These are phyloP conservation scores for Philereme transversata DNA, from an alignment of 2,888 invertebrate species.

Conservation along the genomic window DNA sequence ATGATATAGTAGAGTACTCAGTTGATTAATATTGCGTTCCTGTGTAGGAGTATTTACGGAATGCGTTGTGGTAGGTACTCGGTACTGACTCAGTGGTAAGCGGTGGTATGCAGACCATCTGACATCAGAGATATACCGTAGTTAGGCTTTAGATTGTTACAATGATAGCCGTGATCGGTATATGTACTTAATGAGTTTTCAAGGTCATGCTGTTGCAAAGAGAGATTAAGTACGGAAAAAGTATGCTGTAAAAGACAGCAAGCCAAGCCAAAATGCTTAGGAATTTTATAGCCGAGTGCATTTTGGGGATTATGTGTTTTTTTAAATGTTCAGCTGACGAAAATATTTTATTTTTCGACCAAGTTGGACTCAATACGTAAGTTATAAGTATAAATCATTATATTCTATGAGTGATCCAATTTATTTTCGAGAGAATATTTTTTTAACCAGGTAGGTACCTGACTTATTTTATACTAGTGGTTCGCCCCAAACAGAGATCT, in stretches of 20 bases:
- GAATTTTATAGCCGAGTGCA: background rate
- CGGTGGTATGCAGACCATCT: conserved; percentile 34
- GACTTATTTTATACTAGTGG: no score
- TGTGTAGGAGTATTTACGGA: conserved; percentile 39
- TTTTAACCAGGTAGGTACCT: no score
- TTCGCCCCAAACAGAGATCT: no score
- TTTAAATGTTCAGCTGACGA: no score
- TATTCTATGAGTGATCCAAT: no score
- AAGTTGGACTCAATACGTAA: no score
- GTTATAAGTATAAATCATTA: no score
- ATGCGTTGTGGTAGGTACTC: conserved; percentile 19
- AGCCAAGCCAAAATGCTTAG: background rate
- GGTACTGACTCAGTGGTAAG: conserved; percentile 41
- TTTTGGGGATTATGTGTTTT: no score
- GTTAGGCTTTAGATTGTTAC: conserved; percentile 13
- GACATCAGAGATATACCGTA: conserved; percentile 31
- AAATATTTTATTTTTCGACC: no score
- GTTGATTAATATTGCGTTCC: conserved; percentile 25
- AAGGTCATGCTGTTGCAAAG: conserved; percentile 2
- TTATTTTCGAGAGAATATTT: no score
- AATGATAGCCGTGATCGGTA: conserved; percentile 15
- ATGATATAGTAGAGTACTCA: background rate
- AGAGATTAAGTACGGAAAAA: no score
- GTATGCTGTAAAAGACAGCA: no score
- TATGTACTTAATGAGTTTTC: conserved; percentile 15